Percentiles rank a stretch among this genome's conserved stretches.
Conservation (phyloP, 92 coral and sea anemone genomes). For the Paragorgia papillata region DNA sequence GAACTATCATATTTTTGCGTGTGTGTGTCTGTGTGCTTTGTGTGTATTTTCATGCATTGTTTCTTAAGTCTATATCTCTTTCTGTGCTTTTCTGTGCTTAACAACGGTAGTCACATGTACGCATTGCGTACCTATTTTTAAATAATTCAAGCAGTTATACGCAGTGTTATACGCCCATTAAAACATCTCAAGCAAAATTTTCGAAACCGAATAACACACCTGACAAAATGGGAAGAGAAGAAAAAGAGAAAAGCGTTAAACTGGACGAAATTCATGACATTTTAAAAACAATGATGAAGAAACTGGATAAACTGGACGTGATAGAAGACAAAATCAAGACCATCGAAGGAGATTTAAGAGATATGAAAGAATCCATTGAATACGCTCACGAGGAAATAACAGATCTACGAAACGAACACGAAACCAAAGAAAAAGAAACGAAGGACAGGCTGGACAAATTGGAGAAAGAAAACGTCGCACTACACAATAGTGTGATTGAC, state of each 20-base stretch:
- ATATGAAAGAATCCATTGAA: not conserved
- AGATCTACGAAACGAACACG: not conserved
- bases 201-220: conserved; percentile 1
- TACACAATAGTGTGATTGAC: conserved; percentile 16
- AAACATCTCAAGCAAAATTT: not conserved
- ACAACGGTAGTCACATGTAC: no score
- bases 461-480: not conserved
- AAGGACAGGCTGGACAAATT: not conserved
- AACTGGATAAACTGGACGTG: not conserved
- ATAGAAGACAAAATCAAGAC: not conserved
- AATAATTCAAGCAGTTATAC: not conserved
- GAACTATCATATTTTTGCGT: no score
- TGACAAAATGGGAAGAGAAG: not conserved
- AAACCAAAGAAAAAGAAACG: conserved; percentile 2
- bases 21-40: no score
- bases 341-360: not conserved
- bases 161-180: conserved; percentile 10
- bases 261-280: not conserved
- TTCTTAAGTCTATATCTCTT: no score
- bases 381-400: conserved; percentile 6
- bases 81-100: no score
- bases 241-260: not conserved
- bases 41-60: no score
- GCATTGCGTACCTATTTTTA: no score
- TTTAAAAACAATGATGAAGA: not conserved